Evolutionary conservation across 2,888 invertebrate genomes (phyloP).

Genomic region (Drosophila fungiperda): DNA sequence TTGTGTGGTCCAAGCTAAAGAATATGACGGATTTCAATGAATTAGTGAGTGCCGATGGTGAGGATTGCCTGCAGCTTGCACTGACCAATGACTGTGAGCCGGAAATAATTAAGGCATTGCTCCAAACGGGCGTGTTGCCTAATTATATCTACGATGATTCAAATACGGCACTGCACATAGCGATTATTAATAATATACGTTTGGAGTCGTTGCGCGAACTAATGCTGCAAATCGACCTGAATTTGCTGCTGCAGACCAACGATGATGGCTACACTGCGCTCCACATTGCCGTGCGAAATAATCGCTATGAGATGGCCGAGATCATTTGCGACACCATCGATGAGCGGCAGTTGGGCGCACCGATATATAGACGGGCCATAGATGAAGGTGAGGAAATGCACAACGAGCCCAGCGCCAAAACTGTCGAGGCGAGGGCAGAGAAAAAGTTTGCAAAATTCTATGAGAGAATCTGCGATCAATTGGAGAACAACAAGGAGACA

Average conservation of each 20-base stretch:
- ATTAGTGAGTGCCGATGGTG: constrained; percentile 67
- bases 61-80: constrained; percentile 80
- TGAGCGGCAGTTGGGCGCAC: constrained; percentile 54
- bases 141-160: constrained; percentile 74
- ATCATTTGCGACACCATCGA: constrained; percentile 77
- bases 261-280: constrained; percentile 82
- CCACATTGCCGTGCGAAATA: constrained; percentile 79
- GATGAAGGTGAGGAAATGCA: constrained; percentile 4
- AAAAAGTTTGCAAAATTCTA: constrained; percentile 68
- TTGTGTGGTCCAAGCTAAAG: constrained; percentile 60
- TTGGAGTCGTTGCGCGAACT: constrained; percentile 67
- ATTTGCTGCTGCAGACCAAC: constrained; percentile 71
- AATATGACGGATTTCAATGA: constrained; percentile 59
- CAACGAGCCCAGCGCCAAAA: constrained; percentile 10
- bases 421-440: constrained; percentile 23
- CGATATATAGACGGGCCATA: constrained; percentile 50
- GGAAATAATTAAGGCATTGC: constrained; percentile 65
- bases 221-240: constrained; percentile 70
- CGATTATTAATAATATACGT: constrained; percentile 73
- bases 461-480: constrained; percentile 54
- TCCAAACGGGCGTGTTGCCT: constrained; percentile 63
- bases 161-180: constrained; percentile 82
- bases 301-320: constrained; percentile 78
- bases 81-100: constrained; percentile 69
- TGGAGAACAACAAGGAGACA: constrained; percentile 36